phyloP scores from a whole-genome alignment of 2,797 vertebrate genomes.

The Amblyraja radiata region DNA sequence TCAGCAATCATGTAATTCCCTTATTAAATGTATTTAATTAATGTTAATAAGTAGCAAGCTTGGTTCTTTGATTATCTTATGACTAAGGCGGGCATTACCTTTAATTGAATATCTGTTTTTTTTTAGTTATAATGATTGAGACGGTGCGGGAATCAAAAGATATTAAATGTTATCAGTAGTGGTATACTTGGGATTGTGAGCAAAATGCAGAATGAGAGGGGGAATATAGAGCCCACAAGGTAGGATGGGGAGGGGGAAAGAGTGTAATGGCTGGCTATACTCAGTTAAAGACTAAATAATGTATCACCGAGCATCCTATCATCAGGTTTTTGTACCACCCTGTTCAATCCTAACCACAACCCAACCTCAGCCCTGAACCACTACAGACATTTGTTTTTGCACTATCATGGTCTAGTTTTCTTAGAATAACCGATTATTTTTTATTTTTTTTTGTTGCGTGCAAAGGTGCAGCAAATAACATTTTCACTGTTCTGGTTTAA shows the following conservation, averaged over 20 bases:
- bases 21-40: background rate
- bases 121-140: background rate
- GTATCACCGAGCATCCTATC: background rate
- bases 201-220: background rate
- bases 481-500: no score
- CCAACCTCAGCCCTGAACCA: no score
- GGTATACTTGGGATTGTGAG: background rate
- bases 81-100: background rate
- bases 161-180: background rate
- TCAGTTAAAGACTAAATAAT: background rate
- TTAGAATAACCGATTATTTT: no score
- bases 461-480: no score
- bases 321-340: no score
- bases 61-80: background rate
- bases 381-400: no score
- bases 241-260: background rate
- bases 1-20: background rate
- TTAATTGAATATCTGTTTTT: background rate
- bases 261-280: background rate
- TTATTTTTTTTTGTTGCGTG: no score
- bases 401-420: no score
- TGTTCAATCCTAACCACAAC: no score
- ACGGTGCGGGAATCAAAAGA: background rate
- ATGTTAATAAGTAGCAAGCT: background rate
- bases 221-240: background rate